These are phyloP conservation scores for Oceanodroma tethys DNA, from an alignment of 2,113 vertebrate genomes.

Conservation along the genomic window DNA sequence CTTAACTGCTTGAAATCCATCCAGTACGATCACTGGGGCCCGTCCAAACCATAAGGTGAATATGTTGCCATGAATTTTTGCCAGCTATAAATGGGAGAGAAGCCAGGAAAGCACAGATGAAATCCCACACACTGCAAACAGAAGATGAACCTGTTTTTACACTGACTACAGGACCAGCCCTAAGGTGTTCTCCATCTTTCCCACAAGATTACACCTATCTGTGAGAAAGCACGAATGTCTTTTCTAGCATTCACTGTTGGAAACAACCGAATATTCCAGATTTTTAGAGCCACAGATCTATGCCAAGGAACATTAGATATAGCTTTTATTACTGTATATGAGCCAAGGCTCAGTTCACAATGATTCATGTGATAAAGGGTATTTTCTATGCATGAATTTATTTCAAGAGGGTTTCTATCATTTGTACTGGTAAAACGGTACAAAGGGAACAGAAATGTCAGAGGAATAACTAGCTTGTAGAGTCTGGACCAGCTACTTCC, in stretches of 20 bases:
- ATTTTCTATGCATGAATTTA: not conserved
- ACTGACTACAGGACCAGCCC: not conserved
- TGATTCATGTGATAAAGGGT: not conserved
- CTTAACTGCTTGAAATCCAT: constrained; percentile 58
- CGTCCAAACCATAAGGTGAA: constrained; percentile 65
- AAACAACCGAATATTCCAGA: not conserved
- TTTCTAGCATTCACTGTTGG: not conserved
- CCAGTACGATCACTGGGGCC: constrained; percentile 42
- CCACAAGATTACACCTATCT: not conserved
- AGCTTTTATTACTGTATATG: not conserved
- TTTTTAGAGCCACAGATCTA: not conserved
- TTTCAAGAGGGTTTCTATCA: not conserved
- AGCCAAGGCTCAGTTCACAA: not conserved
- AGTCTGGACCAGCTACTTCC: not conserved
- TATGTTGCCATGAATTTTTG: constrained; percentile 42
- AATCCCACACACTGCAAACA: not conserved
- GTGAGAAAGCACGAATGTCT: not conserved
- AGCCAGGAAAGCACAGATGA: not conserved
- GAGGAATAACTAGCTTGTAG: not conserved
- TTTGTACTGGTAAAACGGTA: not conserved
- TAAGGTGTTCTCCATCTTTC: not conserved
- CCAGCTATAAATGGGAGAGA: constrained; percentile 29
- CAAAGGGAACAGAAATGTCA: not conserved
- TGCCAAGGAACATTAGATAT: not conserved
- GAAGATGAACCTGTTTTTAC: not conserved